Evolutionary conservation across 2,797 vertebrate species (phyloP).

Genomic region (Anabacerthia variegaticeps): DNA sequence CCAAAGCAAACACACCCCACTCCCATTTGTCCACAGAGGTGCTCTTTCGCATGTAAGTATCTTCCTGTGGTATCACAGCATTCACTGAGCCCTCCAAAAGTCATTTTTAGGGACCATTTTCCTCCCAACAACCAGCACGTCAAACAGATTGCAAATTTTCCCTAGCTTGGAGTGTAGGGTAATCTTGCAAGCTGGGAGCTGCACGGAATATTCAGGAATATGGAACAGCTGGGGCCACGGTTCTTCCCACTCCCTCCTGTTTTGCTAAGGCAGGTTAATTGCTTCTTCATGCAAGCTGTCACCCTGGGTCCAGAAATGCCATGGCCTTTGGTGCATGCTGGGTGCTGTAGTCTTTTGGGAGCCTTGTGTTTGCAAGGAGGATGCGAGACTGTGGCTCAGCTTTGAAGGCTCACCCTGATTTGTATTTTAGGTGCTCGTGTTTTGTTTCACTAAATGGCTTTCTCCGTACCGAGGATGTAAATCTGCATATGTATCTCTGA

Average conservation of each 20-base stretch:
- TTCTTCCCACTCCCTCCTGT: neutral
- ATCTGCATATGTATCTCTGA: neutral
- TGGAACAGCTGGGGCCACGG: neutral
- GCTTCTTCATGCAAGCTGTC: neutral
- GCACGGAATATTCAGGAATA: neutral
- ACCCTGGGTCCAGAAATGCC: neutral
- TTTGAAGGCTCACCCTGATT: neutral
- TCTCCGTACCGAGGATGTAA: neutral
- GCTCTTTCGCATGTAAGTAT: neutral
- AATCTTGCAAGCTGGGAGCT: neutral
- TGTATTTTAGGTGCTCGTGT: neutral
- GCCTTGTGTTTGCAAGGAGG: neutral
- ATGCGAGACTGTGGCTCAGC: rapidly evolving
- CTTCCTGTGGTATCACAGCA: neutral
- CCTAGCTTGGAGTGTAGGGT: neutral
- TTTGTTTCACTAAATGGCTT: neutral
- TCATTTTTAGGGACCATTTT: neutral
- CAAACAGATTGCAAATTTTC: constrained; percentile 12
- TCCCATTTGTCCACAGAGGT: neutral
- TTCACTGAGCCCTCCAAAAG: neutral
- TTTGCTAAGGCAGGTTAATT: constrained; percentile 28
- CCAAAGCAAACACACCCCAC: neutral
- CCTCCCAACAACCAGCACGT: neutral
- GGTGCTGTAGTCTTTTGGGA: neutral
- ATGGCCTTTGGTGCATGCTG: neutral